Evolutionary conservation across 2,888 invertebrate genomes (phyloP).

Genomic region (Pogonocherus hispidulus): DNA sequence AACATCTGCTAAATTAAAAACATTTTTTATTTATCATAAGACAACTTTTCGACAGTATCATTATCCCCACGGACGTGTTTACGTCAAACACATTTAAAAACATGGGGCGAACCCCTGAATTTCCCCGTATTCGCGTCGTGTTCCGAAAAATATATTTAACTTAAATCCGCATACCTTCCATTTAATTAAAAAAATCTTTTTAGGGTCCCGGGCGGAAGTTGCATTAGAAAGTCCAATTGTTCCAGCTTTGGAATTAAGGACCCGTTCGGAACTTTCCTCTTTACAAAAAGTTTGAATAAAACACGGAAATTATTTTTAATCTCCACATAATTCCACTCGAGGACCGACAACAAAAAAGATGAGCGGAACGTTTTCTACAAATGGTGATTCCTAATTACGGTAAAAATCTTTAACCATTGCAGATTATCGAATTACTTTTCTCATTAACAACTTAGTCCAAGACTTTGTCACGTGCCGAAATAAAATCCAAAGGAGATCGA

Average conservation of each 20-base stretch:
- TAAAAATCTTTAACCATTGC: not conserved
- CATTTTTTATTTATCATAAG: too few relatives aligned
- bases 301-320: constrained; percentile 12
- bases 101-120: not conserved
- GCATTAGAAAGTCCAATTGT: constrained; percentile 29
- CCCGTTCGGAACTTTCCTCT: constrained; percentile 20
- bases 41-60: too few relatives aligned
- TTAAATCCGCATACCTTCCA: constrained; percentile 8
- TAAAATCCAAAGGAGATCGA: too few relatives aligned
- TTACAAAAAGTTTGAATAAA: constrained; percentile 7
- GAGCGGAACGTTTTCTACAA: not conserved
- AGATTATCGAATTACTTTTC: not conserved
- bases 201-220: constrained; percentile 11
- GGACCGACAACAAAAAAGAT: constrained; percentile 4
- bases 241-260: constrained; percentile 14
- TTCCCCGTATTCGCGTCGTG: not conserved
- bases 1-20: too few relatives aligned
- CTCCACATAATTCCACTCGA: not conserved
- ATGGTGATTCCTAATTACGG: not conserved
- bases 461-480: too few relatives aligned
- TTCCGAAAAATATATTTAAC: constrained; percentile 20
- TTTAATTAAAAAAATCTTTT: constrained; percentile 11
- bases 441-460: not conserved
- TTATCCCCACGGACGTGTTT: not conserved
- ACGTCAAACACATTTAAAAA: not conserved